Base-by-base conservation (phyloP, 2,888 invertebrate genomes). In the Chrysolina oricalcia region DNA sequence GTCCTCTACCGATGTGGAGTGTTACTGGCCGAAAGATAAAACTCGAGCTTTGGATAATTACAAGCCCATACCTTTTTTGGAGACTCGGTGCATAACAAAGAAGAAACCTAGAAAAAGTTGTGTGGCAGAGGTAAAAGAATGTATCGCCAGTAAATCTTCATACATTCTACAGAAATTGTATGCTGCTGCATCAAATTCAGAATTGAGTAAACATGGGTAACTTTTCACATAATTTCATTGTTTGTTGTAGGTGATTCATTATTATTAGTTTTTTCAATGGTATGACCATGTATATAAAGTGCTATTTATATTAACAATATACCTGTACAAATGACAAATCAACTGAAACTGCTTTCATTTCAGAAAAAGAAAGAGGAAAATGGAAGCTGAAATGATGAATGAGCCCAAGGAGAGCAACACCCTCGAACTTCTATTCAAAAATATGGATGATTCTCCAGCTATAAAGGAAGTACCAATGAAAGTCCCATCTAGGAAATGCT, bases 61-160 rank as follows among this genome's bases (percentile, higher is more conserved):
- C 43, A 43, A 43, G 43, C 43, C 43, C 1, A 8, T 43, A 43
- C 43, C 43, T 4, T 13, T 43, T 43, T 43, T 43, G 43, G 43
- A 43, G 6, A 43, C 43, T 4, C 43, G 6, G 6, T 43, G 43
- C 6, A 43, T 43, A 8, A 43, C 2, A 43, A 8, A 43, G 43
- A 43, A 43, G 43, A 43, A 43, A 43, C 43, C 43, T 43, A 43
- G 43, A 43, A 43, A 43, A 43, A 43, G 43, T 43, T 43, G 43
- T 8, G 6, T 43, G 6, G 43, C 43, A 43, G 43, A 4, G 43
- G 43, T 4, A 43, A 43, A 43, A 43, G 4, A 43, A 43, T 43
- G 2, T 43, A 43, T 43, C 6, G 43, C 43, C 2, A 43, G 6
- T 13, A 43, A 43, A 43, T 43, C 43, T 43, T 43, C 43, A 2